phyloP scores from a whole-genome alignment of 1,140 invertebrate genomes.

The Rhizoglyphus robini region DNA sequence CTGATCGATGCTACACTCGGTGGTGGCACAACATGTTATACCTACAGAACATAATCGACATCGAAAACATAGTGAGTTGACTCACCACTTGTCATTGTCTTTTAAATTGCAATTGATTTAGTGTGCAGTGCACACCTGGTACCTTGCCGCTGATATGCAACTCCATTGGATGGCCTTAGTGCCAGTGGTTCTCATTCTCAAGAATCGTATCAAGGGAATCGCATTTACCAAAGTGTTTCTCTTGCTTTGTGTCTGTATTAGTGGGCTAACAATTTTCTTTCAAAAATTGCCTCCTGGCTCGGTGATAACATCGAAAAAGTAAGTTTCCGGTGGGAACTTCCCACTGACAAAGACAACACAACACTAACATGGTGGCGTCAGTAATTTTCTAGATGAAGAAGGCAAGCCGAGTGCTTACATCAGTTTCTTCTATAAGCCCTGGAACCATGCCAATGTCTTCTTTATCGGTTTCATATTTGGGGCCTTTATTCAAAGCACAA shows the following conservation, averaged over 20 bases:
- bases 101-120: constrained; percentile 10
- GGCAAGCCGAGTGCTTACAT: background rate
- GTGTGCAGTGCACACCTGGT: constrained; percentile 33
- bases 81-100: too few species aligned
- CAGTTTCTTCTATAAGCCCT: constrained; percentile 57
- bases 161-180: constrained; percentile 31
- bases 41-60: constrained; percentile 17
- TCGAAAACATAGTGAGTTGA: constrained; percentile 12
- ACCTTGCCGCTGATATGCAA: constrained; percentile 34
- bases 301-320: constrained; percentile 7
- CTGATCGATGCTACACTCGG: constrained; percentile 11
- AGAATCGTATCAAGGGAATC: background rate
- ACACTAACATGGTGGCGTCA: too few species aligned
- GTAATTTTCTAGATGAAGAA: constrained; percentile 8
- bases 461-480: constrained; percentile 39
- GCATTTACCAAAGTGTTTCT: background rate
- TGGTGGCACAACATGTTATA: constrained; percentile 21
- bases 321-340: too few species aligned
- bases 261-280: background rate
- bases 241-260: background rate
- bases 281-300: background rate
- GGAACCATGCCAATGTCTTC: constrained; percentile 40
- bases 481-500: background rate
- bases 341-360: too few species aligned
- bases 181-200: constrained; percentile 27